Conservation (phyloP, 1,140 invertebrate genomes). For the Palaemon carinicauda region DNA sequence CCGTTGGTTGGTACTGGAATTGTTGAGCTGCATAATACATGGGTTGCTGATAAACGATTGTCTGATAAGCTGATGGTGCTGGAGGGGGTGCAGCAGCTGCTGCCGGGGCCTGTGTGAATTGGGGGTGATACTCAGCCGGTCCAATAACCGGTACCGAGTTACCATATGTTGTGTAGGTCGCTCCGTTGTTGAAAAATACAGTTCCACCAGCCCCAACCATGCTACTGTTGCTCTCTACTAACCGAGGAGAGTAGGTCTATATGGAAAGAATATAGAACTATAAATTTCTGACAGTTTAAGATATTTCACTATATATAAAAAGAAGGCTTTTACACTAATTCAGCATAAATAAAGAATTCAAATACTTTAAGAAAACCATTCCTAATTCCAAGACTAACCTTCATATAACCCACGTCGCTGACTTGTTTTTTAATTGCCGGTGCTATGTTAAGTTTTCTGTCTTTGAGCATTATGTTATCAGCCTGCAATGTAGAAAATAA, state of each 20-base stretch:
- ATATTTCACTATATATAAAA: neutral
- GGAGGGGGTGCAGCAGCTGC: constrained; percentile 28
- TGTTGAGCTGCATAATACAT: constrained; percentile 33
- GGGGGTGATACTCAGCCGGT: constrained; percentile 36
- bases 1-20: constrained; percentile 50
- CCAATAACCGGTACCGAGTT: constrained; percentile 17
- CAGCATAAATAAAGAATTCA: neutral
- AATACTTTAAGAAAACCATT: neutral
- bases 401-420: constrained; percentile 61
- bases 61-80: constrained; percentile 28
- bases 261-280: neutral
- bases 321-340: neutral
- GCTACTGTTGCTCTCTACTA: constrained; percentile 34
- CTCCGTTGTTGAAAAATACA: constrained; percentile 30
- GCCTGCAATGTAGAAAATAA: constrained; percentile 66
- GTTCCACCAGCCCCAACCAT: constrained; percentile 32
- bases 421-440: constrained; percentile 89
- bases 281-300: neutral
- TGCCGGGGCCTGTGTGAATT: constrained; percentile 33
- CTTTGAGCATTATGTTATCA: constrained; percentile 79
- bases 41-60: constrained; percentile 28
- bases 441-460: constrained; percentile 88
- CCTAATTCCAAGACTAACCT: constrained; percentile 26
- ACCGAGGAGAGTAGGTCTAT: constrained; percentile 40
- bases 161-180: constrained; percentile 21